These are phyloP conservation scores for Luperina nickerlii DNA, from an alignment of 2,888 invertebrate genomes.

Conservation along the genomic window DNA sequence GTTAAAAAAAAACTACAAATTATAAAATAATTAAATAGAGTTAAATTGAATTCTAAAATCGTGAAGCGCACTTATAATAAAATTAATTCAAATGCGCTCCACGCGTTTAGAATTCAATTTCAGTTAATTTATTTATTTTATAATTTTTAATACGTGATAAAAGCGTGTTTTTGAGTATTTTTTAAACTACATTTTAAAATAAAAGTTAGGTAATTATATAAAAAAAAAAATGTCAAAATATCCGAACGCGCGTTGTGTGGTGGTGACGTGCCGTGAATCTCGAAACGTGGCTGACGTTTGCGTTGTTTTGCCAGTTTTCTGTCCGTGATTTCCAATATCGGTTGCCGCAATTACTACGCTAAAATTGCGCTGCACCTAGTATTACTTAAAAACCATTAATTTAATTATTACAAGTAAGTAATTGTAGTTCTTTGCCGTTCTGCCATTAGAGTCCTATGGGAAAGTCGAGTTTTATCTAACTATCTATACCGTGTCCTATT, in stretches of 20 bases:
- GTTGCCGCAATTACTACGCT: conserved; percentile 59
- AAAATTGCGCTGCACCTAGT: conserved; percentile 50
- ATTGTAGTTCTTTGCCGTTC: conserved; percentile 14
- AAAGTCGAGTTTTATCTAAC: conserved; percentile 37
- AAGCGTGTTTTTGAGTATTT: too few species aligned
- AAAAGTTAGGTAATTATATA: too few species aligned
- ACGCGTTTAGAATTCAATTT: too few species aligned
- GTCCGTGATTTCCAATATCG: conserved; percentile 64
- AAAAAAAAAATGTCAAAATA: conserved; percentile 48
- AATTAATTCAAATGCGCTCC: too few species aligned
- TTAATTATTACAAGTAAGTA: conserved; percentile 60
- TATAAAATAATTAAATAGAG: too few species aligned
- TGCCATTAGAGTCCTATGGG: conserved; percentile 9
- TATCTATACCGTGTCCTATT: conserved; percentile 64
- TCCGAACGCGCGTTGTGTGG: conserved; percentile 70
- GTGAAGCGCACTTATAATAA: too few species aligned
- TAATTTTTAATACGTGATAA: too few species aligned
- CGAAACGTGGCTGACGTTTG: conserved; percentile 89
- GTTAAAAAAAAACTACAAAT: too few species aligned
- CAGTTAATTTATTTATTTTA: too few species aligned
- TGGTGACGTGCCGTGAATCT: conserved; percentile 85
- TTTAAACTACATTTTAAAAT: too few species aligned
- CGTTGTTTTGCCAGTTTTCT: conserved; percentile 73
- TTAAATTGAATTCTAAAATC: too few species aligned
- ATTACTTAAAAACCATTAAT: conserved; percentile 55